Evolutionary conservation across 2,888 invertebrate species (phyloP).

Genomic region (Amitus sp.): DNA sequence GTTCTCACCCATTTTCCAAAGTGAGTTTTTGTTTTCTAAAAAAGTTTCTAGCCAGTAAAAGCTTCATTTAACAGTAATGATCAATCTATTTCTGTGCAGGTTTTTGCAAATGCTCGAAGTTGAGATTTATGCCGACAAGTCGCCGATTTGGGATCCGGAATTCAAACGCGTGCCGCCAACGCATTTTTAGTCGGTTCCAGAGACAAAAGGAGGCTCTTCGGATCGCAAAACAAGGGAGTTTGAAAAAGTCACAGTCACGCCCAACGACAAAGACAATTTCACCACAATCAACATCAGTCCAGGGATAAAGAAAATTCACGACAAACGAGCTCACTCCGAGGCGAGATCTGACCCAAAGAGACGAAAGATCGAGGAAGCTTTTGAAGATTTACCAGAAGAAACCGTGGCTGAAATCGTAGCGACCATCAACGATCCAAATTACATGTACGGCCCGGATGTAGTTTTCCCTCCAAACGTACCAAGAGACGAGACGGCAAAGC

Average conservation of each 20-base stretch:
- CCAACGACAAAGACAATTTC: constrained; percentile 75
- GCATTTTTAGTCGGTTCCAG: constrained; percentile 73
- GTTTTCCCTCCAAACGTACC: constrained; percentile 87
- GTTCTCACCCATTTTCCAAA: constrained; percentile 89
- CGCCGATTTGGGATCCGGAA: constrained; percentile 94
- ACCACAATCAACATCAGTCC: constrained; percentile 76
- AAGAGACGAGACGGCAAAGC: constrained; percentile 89
- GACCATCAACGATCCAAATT: constrained; percentile 84
- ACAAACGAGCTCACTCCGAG: constrained; percentile 50
- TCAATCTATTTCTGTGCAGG: constrained; percentile 68
- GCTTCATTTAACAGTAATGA: no score
- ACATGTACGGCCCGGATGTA: constrained; percentile 85
- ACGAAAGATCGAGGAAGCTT: constrained; percentile 66
- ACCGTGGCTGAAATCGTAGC: constrained; percentile 85
- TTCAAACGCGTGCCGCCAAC: constrained; percentile 80
- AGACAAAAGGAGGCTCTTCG: constrained; percentile 68
- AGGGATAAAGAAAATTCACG: constrained; percentile 64
- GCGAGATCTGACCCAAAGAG: constrained; percentile 55
- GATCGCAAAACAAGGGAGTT: constrained; percentile 69
- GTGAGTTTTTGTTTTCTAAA: constrained; percentile 65
- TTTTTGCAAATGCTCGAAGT: constrained; percentile 89
- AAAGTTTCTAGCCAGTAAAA: no score
- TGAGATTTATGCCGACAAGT: constrained; percentile 85
- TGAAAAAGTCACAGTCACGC: constrained; percentile 72
- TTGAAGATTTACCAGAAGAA: constrained; percentile 81